Conservation (phyloP, 92 coral and sea anemone genomes). For the Epizoanthus ramosus region DNA sequence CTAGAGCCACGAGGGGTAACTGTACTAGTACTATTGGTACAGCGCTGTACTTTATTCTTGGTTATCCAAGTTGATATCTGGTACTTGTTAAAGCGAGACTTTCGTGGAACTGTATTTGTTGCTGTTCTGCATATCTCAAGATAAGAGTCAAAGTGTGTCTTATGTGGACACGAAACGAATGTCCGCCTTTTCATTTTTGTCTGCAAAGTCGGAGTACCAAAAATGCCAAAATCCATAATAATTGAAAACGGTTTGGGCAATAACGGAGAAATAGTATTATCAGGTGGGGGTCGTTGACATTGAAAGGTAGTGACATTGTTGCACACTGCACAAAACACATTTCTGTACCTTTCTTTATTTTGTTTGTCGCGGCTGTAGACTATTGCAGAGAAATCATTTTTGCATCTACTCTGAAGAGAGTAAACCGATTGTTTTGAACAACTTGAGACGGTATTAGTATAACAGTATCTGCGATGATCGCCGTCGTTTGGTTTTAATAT, state of each 20-base stretch:
- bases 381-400: not conserved
- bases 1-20: no score
- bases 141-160: not conserved
- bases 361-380: not conserved
- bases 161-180: not conserved
- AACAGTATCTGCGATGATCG: constrained; percentile 7
- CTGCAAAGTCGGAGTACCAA: not conserved
- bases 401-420: constrained; percentile 1
- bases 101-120: not conserved
- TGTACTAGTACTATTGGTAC: not conserved
- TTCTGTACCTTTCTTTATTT: not conserved
- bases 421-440: not conserved
- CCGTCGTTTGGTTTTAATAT: not conserved
- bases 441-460: not conserved
- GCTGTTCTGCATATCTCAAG: not conserved
- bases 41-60: not conserved
- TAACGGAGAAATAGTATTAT: not conserved
- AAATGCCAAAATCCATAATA: not conserved
- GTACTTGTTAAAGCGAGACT: constrained; percentile 1
- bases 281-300: not conserved
- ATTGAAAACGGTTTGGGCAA: not conserved
- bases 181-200: not conserved
- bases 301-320: not conserved
- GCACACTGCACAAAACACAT: not conserved
- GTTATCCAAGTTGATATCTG: not conserved